Conservation (phyloP, 2,888 invertebrate genomes). For the Salpingus planirostris region DNA sequence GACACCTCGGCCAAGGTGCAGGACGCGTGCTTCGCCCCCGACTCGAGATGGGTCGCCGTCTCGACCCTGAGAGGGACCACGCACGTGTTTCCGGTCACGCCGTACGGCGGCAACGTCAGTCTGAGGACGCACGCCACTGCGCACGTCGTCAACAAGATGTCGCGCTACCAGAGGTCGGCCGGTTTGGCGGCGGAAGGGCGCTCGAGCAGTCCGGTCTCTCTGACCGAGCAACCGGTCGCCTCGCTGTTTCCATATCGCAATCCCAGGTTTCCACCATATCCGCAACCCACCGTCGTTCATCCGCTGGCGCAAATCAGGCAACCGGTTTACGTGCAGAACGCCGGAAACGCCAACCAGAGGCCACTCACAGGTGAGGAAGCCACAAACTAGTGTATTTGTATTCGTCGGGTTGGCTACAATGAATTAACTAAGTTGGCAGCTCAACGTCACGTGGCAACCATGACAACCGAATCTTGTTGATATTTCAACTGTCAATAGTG, state of each 20-base stretch:
- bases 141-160: constrained; percentile 87
- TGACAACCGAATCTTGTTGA: too few species aligned
- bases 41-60: constrained; percentile 94
- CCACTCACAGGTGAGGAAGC: not conserved
- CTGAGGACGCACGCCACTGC: constrained; percentile 91
- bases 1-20: constrained; percentile 94
- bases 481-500: not conserved
- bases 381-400: too few species aligned
- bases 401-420: too few species aligned
- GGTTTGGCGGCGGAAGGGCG: constrained; percentile 69
- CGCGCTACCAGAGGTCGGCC: constrained; percentile 89
- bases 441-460: too few species aligned
- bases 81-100: constrained; percentile 93
- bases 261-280: constrained; percentile 85
- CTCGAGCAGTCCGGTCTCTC: constrained; percentile 60
- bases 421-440: too few species aligned
- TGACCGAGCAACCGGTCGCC: constrained; percentile 36
- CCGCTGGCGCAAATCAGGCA: constrained; percentile 84
- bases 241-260: constrained; percentile 66
- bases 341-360: constrained; percentile 29
- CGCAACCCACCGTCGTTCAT: constrained; percentile 68
- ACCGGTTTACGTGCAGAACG: constrained; percentile 46
- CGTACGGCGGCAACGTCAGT: constrained; percentile 88
- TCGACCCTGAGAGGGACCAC: constrained; percentile 94
- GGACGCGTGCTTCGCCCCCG: constrained; percentile 85